Conservation (phyloP, 1,140 invertebrate genomes). For the Psix sp. region DNA sequence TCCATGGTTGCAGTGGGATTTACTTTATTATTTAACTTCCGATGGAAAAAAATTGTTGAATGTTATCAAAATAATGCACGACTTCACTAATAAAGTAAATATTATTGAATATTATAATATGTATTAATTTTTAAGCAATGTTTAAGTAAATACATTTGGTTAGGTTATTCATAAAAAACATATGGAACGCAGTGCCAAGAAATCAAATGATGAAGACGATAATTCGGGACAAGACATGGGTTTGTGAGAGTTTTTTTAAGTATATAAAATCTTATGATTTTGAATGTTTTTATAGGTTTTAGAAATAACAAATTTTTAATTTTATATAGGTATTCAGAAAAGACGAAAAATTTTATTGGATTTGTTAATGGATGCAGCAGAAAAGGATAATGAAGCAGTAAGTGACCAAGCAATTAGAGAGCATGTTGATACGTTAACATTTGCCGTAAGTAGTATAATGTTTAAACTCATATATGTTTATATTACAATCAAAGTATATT, state of each 20-base stretch:
- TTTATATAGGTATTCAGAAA: constrained; percentile 67
- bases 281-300: neutral
- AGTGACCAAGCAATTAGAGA: constrained; percentile 83
- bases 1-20: constrained; percentile 64
- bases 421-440: constrained; percentile 88
- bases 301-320: neutral
- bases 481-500: constrained; percentile 1
- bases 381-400: constrained; percentile 76
- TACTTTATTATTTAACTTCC: constrained; percentile 56
- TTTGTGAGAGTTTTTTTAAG: no score
- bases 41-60: constrained; percentile 60
- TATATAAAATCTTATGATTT: constrained; percentile 6
- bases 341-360: constrained; percentile 83
- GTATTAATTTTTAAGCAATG: no score
- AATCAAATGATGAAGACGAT: no score
- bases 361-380: constrained; percentile 80
- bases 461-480: no score
- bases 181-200: constrained; percentile 28
- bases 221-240: no score
- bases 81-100: constrained; percentile 64
- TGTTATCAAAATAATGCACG: constrained; percentile 63
- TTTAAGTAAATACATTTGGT: neutral
- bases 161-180: constrained; percentile 53
- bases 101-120: constrained; percentile 1
- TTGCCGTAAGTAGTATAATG: constrained; percentile 83